These are phyloP conservation scores for Cranoglanis bouderius DNA, from an alignment of 2,113 vertebrate species.

Conservation along the genomic window DNA sequence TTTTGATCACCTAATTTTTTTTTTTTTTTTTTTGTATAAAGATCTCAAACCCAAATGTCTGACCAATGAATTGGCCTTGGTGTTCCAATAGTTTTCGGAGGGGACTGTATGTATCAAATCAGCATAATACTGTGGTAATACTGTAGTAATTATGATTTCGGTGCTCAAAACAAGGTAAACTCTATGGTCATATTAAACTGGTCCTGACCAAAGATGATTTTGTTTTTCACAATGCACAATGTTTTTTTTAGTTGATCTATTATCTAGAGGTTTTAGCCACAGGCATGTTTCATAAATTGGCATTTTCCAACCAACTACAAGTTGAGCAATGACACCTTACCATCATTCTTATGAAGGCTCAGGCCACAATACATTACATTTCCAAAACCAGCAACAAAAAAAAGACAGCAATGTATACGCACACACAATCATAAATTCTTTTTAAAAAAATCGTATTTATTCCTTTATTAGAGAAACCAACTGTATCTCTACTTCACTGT, in stretches of 20 bases:
- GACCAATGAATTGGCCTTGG: too few species aligned
- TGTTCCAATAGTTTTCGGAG: too few species aligned
- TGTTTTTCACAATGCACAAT: neutral
- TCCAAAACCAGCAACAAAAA: neutral
- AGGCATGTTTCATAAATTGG: neutral
- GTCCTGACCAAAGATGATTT: neutral
- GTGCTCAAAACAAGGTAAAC: neutral
- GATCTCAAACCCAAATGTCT: too few species aligned
- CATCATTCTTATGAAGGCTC: neutral
- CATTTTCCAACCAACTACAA: neutral
- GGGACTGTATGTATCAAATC: neutral
- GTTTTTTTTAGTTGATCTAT: neutral
- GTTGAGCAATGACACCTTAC: neutral
- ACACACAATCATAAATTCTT: neutral
- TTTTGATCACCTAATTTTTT: too few species aligned
- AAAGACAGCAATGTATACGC: too few species aligned
- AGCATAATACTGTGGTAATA: neutral
- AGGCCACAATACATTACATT: neutral
- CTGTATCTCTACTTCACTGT: too few species aligned
- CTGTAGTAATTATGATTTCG: neutral
- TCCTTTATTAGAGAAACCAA: too few species aligned
- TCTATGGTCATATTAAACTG: neutral
- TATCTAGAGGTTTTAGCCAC: neutral
- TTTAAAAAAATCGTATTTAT: neutral
- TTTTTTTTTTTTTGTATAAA: too few species aligned